Base-by-base conservation (phyloP, 2,113 vertebrate species). In the Macquaria australasica region DNA sequence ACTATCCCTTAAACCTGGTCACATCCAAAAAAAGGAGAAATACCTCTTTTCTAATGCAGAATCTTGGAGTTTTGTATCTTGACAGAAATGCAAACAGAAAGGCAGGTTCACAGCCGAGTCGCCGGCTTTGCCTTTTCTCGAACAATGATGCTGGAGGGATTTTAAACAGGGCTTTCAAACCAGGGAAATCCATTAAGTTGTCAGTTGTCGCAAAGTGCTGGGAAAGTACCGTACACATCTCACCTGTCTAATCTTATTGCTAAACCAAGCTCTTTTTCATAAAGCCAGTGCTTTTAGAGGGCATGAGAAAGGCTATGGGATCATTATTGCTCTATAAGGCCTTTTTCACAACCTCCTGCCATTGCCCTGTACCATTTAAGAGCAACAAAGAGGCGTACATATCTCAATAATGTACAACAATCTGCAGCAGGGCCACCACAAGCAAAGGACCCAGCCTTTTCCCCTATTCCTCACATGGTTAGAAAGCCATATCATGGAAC, bases 151-250 rank as follows among this genome's bases (percentile, higher is more conserved):
- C 72, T 53, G 21, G 50, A 10, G 51, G n/a, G 69, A 71, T 83
- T 88, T 86, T 83, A 73, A 53, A 77, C 25, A 28, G 20, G 23
- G 73, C 55, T 88, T 84, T 83, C 56, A 87, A 89, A 86, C 80
- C 64, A 83, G 64, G 43, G 50, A 93, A 89, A 90, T 88, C 87
- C 92, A 94, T 94, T 91, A 92, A 88, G 90, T 81, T 88, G 84
- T 92, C 88, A 79, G 87, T 51, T 70, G 81, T 81, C 8, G 37
- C 51, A 72, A 72, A 67, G 51, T 55, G 50, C 56, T 75, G 51
- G 34, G 51, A 89, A 84, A 63, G 41, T 14, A 12, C 59, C 0
- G 1, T 64, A 60, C 69, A 73, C 21, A 48, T 25, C 45, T 73
- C 77, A 90, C 88, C 66, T 81, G 85, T 89, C 77, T 84, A 41